These are phyloP conservation scores for Agelaius tricolor DNA, from an alignment of 2,113 vertebrate species.

Conservation along the genomic window DNA sequence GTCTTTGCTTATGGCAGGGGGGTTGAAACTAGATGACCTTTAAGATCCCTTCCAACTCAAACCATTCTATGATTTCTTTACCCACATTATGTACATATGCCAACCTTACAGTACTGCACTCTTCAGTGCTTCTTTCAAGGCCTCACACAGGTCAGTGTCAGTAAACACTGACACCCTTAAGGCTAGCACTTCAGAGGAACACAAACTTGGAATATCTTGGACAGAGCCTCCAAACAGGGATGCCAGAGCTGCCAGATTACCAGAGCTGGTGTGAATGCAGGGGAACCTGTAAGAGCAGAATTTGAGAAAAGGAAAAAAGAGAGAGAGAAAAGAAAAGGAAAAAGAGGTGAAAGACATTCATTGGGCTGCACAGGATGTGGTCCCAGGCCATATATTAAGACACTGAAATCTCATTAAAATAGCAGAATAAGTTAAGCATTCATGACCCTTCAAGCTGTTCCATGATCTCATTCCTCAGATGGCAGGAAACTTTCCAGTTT, in stretches of 20 bases:
- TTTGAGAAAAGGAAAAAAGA: background rate
- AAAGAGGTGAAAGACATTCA: background rate
- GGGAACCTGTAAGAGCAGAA: background rate
- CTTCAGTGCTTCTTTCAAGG: background rate
- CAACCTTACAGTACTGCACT: background rate
- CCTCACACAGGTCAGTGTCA: background rate
- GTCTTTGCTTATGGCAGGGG: accelerated
- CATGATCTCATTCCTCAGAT: constrained; percentile 40
- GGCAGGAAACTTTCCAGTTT: constrained; percentile 26
- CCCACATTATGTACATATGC: background rate
- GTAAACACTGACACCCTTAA: background rate
- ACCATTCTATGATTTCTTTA: background rate
- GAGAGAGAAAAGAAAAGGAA: background rate
- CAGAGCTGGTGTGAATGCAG: background rate
- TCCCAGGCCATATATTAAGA: background rate
- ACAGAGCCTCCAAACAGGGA: background rate
- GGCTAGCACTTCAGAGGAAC: background rate
- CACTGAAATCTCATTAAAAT: constrained; percentile 5
- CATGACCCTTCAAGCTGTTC: background rate
- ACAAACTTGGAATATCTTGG: background rate
- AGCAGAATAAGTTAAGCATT: background rate
- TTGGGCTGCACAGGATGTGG: background rate
- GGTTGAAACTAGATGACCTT: background rate
- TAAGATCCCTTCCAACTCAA: background rate
- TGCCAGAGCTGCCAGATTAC: background rate